Evolutionary conservation across 2,888 invertebrate species (phyloP), one percentile per base, ranked within the genome.

Genomic region (Zhengitettix transpicula): DNA sequence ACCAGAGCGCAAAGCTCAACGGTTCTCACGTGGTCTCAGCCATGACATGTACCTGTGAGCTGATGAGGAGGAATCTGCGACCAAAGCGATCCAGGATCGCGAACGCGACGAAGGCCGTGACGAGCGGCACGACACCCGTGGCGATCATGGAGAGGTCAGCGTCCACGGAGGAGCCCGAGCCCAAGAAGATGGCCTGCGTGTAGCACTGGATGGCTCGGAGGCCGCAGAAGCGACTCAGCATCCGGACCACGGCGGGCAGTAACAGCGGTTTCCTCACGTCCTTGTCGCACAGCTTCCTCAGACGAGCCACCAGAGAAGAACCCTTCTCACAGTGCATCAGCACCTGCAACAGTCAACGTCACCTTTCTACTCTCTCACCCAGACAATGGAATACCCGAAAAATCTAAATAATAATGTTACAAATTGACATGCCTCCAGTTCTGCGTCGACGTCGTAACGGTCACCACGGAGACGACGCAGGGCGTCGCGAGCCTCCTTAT

Each of bases 71-170:
- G 44, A 68, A 66, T 42, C 72, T 67, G 52, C 77, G 63, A 3
- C 77, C 77, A 28, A 70, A 68, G 42, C 67, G 67, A 64, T 77
- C 77, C 7, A 69, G 65, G 1, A 69, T 55, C 9, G 65, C 59
- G 12, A 66, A 64, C 3, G 67, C 66, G 55, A 66, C 58, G 57
- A 64, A 62, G 44, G 70, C 67, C 1, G 67, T 65, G 1, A 64
- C 28, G 1, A 69, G 66, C 62, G 71, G 71, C 28, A 70, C 67
- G 15, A 62, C 65, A 60, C 67, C 71, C 1, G 67, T 70, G 42
- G 67, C 68, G 58, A 70, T 66, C 10, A 66, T 65, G 10, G 66
- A 64, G 9, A 65, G 28, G 47, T 66, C 61, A 1, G 62, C 60
- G 52, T 64, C 60, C n/a, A 65, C 17, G 55, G 57, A 58, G 55